phyloP scores from a whole-genome alignment of 2,113 vertebrate genomes.

The Hemibagrus wyckioides region DNA sequence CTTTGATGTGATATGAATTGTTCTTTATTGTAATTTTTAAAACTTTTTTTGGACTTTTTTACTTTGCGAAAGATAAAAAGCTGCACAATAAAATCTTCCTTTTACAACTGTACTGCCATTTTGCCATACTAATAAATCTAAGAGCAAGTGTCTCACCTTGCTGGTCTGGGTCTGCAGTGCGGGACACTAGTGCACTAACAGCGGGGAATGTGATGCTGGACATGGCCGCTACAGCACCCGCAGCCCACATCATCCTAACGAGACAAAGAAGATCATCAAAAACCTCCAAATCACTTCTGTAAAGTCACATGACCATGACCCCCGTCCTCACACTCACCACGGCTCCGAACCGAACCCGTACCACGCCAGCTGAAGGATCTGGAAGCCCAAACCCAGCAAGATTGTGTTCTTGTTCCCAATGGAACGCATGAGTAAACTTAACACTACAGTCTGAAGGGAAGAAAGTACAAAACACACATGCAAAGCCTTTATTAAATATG shows the following conservation, averaged over 20 bases:
- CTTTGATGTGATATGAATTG: neutral
- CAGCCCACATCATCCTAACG: constrained; percentile 90
- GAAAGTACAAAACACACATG: neutral
- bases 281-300: neutral
- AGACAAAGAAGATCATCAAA: neutral
- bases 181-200: constrained; percentile 82
- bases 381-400: constrained; percentile 84
- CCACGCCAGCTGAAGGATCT: constrained; percentile 85
- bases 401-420: constrained; percentile 92
- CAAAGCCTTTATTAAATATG: neutral
- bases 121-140: neutral
- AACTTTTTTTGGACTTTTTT: no score
- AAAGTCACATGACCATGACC: neutral
- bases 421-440: constrained; percentile 88
- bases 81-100: neutral
- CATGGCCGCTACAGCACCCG: constrained; percentile 84
- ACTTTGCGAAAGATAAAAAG: neutral
- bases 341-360: constrained; percentile 88
- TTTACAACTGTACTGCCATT: neutral
- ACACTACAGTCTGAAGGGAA: constrained; percentile 77
- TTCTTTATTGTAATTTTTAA: neutral
- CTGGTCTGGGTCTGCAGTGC: constrained; percentile 85
- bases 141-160: constrained; percentile 70
- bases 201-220: constrained; percentile 88
- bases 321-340: constrained; percentile 70